Percentiles rank a stretch among this genome's conserved stretches.
phyloP scores from a whole-genome alignment of 2,113 vertebrate species.

The Uria lomvia region DNA sequence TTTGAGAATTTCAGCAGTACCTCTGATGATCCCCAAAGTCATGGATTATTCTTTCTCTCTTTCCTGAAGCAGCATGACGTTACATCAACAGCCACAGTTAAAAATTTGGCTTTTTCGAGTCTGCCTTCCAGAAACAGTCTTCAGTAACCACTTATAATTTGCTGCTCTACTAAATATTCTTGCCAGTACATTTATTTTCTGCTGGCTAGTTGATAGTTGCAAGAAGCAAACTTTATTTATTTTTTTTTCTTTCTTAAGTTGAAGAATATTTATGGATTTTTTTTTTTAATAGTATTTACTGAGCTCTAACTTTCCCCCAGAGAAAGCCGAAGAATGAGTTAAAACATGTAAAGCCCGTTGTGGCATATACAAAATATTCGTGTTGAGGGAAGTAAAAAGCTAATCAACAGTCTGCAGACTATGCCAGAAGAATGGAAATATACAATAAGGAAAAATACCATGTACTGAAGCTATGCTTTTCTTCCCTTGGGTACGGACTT shows the following conservation, averaged over 20 bases:
- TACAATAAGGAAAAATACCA: neutral
- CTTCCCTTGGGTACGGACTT: neutral
- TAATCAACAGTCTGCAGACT: neutral
- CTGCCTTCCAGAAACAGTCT: slow-evolving; percentile 28
- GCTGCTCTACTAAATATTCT: slow-evolving; percentile 15
- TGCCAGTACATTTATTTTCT: slow-evolving; percentile 28
- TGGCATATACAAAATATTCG: neutral
- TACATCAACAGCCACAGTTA: neutral
- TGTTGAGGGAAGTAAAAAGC: neutral
- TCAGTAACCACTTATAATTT: slow-evolving; percentile 5
- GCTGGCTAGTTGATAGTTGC: neutral
- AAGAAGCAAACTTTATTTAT: neutral
- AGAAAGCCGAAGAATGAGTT: neutral
- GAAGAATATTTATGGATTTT: neutral
- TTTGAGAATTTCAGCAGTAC: neutral
- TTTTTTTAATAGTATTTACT: neutral
- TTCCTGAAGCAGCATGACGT: neutral
- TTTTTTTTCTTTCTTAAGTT: neutral
- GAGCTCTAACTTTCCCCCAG: neutral
- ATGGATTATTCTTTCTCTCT: neutral
- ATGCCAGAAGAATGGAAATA: neutral
- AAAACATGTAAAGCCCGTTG: neutral
- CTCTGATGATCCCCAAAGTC: neutral
- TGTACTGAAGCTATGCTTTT: neutral
- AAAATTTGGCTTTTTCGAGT: neutral